Evolutionary conservation across 2,113 vertebrate genomes (phyloP).

Genomic region (Gallinago undulata): DNA sequence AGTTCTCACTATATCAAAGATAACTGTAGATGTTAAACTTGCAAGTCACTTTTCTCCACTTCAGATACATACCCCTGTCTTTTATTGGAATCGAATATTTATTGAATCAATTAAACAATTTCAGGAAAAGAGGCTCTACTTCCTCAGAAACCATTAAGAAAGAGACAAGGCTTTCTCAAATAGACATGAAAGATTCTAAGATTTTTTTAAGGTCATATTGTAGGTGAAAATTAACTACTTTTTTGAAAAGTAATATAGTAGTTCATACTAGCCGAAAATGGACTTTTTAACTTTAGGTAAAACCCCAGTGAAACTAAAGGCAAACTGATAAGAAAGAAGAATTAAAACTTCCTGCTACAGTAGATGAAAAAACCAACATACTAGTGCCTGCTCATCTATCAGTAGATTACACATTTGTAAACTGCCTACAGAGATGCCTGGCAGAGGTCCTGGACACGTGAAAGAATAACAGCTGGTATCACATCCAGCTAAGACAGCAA

Average conservation of each 20-base stretch:
- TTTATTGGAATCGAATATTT: not conserved
- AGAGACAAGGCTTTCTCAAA: not conserved
- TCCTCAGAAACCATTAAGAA: constrained; percentile 7
- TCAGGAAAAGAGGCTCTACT: not conserved
- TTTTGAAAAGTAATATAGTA: not conserved
- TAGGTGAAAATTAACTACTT: not conserved
- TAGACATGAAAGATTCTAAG: not conserved
- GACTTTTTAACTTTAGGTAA: not conserved
- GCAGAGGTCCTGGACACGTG: not conserved
- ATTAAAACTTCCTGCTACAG: not conserved
- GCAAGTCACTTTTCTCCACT: not conserved
- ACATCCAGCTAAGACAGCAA: not conserved
- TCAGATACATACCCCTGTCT: not conserved
- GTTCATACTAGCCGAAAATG: not conserved
- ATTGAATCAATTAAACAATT: constrained; percentile 18
- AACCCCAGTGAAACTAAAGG: not conserved
- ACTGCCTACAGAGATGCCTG: not conserved
- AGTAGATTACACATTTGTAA: not conserved
- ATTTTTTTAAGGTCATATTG: not conserved
- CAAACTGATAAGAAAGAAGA: not conserved
- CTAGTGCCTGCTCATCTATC: too few relatives aligned
- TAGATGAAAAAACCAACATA: not conserved
- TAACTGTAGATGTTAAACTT: not conserved
- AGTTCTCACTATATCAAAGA: not conserved
- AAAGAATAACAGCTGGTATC: not conserved